Evolutionary conservation across 2,888 invertebrate species (phyloP), one percentile per base, ranked within the genome.

Genomic region (Acronicta alni): DNA sequence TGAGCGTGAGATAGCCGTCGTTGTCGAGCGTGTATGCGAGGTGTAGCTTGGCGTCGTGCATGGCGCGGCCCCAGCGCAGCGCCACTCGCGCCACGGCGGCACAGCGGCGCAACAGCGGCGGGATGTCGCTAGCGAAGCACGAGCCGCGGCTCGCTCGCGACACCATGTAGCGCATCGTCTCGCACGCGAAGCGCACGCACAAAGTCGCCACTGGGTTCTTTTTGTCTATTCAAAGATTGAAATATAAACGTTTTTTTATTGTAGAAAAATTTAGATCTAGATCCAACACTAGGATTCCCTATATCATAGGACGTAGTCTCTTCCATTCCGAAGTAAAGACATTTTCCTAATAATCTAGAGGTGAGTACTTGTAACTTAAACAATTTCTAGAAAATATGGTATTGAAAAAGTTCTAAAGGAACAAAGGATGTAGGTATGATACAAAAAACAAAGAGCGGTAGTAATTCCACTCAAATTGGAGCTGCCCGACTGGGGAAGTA

Each of bases 21-120:
- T 54, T 47, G 0, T 68, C 59, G 18, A 92, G 66, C 9, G 72
- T 59, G 75, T 82, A 90, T 0, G 92, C 93, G 26, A 93, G 84
- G 0, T 85, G 82, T n/a, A 79, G 32, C n/a, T 79, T 62, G 5
- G 88, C 87, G 55, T 85, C 85, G 35, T 82, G 83, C 90, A 90
- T 88, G 16, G 83, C 85, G 35, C 81, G 80, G 14, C 83, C 88
- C 89, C 87, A 92, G 49, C 79, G 81, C 37, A 76, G 49, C 37
- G 88, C 85, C 0, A 85, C 75, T 15, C 86, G 75, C 14, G 86
- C 82, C 0, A 80, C 74, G 35, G 65, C 80, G 9, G 81, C 84
- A 52, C 85, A 82, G 1, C 82, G 80, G 15, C 80, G 77, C 78
- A 90, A 53, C 67, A 87, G 54, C 45, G 68, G 54, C 9, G 45